Base-by-base conservation (phyloP, 2,888 invertebrate genomes). In the Thymelicus lineola region DNA sequence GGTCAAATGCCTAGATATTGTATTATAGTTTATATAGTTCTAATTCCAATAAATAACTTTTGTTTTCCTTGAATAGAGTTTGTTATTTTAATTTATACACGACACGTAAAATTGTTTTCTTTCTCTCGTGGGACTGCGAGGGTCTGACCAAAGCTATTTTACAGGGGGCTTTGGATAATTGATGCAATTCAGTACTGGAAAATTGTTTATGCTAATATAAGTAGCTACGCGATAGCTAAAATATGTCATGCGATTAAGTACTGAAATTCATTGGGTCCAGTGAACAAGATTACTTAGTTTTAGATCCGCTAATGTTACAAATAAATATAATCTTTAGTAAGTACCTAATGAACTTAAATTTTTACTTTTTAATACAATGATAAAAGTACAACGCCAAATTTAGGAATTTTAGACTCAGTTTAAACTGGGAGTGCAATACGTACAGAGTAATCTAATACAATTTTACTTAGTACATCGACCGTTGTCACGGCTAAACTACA, bases 31-130 rank as follows among this genome's bases (percentile, higher is more conserved):
- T 2, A 28, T 28, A 28, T 5, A 12, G 36, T 36, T 57, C n/a
- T 57, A 4, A n/a, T 57, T 35, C n/a, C 1, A 53, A 20, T 36
- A 57, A 35, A 15, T 9, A 36, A 14, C n/a, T 57, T 57, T 57
- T 57, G 57, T 35, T 7, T 57, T 36, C 6, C 9, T 57, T 7
- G 35, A 57, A 36, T 53, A 53, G 12, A 53, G 20, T 53, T 53
- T 53, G 53, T 53, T 20, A 20, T 64, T 64, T 45, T 53, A 64
- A 64, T 55, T 57, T 55, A 55, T 64, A 28, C 64, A 55, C n/a
- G 28, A 45, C n/a, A 55, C 28, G 55, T 62, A 35, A 63, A 64
- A 64, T 57, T 64, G 64, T 64, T 64, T 50, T 64, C 45, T 45
- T 17, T 55, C 20, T 42, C 64, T 64, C 45, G 6, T 55, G 64